Base-by-base conservation (phyloP, 2,888 invertebrate species). In the Lathronympha strigana region DNA sequence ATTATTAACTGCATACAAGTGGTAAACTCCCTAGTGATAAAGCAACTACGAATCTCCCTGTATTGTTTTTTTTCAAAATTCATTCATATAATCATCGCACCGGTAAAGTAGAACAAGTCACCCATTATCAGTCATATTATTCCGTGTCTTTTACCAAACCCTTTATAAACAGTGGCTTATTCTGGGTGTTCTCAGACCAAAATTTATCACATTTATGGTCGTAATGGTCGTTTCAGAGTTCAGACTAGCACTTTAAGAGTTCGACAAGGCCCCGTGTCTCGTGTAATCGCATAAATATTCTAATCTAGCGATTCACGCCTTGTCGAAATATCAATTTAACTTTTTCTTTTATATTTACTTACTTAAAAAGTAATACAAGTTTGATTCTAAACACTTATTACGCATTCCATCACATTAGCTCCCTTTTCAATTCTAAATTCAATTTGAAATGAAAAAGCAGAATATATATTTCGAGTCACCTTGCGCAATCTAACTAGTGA, bases 391-490 rank as follows among this genome's bases (percentile, higher is more conserved):
- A 43, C 25, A 28, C 19, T 3, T 57, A 43, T 45, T 57, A 45
- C n/a, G 31, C 19, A 31, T 45, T 45, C 31, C 45, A 31, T 57
- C 45, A 57, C 19, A 21, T 57, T 55, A n/a, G n/a, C 43, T 57
- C 6, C n/a, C 15, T 11, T 54, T 19, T 54, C 36, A 25, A 38
- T 54, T 17, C 28, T 13, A 28, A 57, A 57, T 45, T 31, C 19
- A 19, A 31, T 43, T 53, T 31, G 3, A 45, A 19, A 28, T 57
- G n/a, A 31, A 57, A 31, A 57, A 17, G 17, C 19, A 19, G 17
- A 17, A 55, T 55, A 55, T 43, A 55, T n/a, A 17, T 45, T 57
- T 57, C 31, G n/a, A 45, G 43, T 45, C 57, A 57, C 57, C 28
- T 45, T 31, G 43, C 28, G 40, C 40, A 57, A 40, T 57, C 19